Conservation (phyloP, 2,888 invertebrate species). For the Tineola bisselliella region DNA sequence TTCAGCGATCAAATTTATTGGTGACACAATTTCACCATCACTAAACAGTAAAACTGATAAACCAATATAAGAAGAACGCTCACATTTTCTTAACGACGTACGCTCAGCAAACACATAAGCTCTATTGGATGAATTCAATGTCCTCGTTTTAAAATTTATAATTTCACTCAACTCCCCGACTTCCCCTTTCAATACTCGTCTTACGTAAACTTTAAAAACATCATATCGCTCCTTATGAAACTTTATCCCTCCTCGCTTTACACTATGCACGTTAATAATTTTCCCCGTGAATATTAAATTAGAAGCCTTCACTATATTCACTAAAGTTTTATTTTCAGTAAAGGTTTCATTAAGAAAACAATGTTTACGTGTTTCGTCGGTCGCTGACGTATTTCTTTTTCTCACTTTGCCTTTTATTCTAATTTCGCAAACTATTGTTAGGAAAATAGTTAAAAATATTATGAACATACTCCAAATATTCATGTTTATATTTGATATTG, state of each 20-base stretch:
- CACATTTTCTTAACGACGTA: conserved; percentile 30
- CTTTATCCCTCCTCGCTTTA: conserved; percentile 29
- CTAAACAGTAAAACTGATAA: conserved; percentile 50
- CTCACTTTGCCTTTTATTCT: conserved; percentile 52
- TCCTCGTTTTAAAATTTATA: conserved; percentile 52
- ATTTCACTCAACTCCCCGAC: conserved; percentile 50
- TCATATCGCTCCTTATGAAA: conserved; percentile 31
- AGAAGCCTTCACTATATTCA: conserved; percentile 28
- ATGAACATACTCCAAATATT: neutral
- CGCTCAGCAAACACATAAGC: conserved; percentile 51
- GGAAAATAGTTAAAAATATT: neutral
- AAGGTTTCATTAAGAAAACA: conserved; percentile 49
- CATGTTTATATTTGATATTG: neutral
- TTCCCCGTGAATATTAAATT: conserved; percentile 63
- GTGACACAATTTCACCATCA: conserved; percentile 33
- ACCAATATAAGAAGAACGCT: conserved; percentile 24
- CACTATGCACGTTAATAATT: conserved; percentile 48
- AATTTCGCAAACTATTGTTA: conserved; percentile 34
- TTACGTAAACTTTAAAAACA: conserved; percentile 56
- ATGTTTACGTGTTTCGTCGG: conserved; percentile 41
- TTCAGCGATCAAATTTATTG: conserved; percentile 46
- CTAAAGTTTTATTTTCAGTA: conserved; percentile 13
- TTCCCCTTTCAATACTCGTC: conserved; percentile 57
- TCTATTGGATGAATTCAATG: conserved; percentile 48
- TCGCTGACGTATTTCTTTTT: conserved; percentile 56